These are phyloP conservation scores for Sabellastarte sp. DNA, from an alignment of 2,888 invertebrate species.

Conservation along the genomic window DNA sequence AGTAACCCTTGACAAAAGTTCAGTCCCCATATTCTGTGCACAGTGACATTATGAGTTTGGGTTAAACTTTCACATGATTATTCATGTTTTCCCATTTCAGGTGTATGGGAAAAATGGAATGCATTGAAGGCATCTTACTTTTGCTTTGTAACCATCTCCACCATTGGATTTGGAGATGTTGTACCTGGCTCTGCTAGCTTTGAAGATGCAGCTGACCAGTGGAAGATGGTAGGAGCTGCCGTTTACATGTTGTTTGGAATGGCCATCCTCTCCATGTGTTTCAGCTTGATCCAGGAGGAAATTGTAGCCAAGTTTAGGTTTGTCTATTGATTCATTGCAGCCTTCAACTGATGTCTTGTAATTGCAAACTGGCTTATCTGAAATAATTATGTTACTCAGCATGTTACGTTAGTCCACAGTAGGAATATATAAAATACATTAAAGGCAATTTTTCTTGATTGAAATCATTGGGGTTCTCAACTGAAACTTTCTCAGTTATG, in stretches of 20 bases:
- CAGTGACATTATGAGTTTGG: background rate
- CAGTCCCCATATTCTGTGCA: too few relatives aligned
- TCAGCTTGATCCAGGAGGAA: conserved; percentile 59
- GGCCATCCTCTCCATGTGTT: conserved; percentile 60
- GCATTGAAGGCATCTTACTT: conserved; percentile 52
- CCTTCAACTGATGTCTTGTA: too few relatives aligned
- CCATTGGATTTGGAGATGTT: conserved; percentile 58
- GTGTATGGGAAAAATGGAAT: conserved; percentile 56
- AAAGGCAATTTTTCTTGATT: too few relatives aligned
- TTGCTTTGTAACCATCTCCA: conserved; percentile 58
- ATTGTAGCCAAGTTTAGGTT: conserved; percentile 33
- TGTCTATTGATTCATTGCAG: too few relatives aligned
- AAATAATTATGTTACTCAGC: too few relatives aligned
- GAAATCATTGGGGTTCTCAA: too few relatives aligned
- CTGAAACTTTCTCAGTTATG: too few relatives aligned
- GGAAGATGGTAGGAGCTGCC: conserved; percentile 50
- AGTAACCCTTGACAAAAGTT: too few relatives aligned
- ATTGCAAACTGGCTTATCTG: too few relatives aligned
- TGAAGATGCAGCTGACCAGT: conserved; percentile 43
- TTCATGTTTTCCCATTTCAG: background rate
- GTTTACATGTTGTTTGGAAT: conserved; percentile 58
- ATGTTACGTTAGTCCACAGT: too few relatives aligned
- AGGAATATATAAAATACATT: too few relatives aligned
- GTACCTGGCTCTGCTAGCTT: conserved; percentile 42
- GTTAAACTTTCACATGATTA: too few relatives aligned